A percentile compares a stretch with the other conserved stretches of the same genome.
These are phyloP conservation scores for Drosophila cyrtoloma DNA, from an alignment of 2,888 invertebrate genomes.

Conservation along the genomic window DNA sequence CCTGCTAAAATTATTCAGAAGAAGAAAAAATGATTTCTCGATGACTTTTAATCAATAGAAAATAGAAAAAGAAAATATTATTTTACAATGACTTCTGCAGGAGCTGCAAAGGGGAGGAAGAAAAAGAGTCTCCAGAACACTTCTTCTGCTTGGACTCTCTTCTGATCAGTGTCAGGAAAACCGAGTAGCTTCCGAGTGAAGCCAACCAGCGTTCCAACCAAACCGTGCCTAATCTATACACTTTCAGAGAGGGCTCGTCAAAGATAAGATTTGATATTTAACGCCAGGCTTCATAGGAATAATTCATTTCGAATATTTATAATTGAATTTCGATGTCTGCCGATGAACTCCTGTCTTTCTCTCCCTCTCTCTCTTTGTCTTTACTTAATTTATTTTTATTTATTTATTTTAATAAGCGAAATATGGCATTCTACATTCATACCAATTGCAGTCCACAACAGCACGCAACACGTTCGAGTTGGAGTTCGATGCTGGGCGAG, in stretches of 20 bases:
- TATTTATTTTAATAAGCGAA: neutral
- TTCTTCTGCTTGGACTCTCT: neutral
- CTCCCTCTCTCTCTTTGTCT: neutral
- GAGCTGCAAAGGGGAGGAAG: no score
- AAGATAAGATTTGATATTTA: neutral
- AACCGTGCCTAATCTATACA: neutral
- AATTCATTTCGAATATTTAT: neutral
- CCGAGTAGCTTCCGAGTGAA: no score
- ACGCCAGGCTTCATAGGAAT: neutral
- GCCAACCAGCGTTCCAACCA: neutral
- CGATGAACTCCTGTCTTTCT: no score
- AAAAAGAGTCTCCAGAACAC: no score
- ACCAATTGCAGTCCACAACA: constrained; percentile 1
- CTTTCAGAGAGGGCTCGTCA: neutral
- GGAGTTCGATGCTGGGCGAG: constrained; percentile 2
- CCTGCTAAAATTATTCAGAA: neutral
- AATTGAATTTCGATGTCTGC: neutral
- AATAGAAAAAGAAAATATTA: neutral
- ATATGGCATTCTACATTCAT: neutral
- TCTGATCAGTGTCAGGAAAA: neutral
- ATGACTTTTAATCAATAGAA: neutral
- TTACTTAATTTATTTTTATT: neutral
- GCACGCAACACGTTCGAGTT: constrained; percentile 32
- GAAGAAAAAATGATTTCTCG: neutral
- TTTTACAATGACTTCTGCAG: no score